Conservation (phyloP, 2,113 vertebrate genomes). For the Hippopotamus amphibius region DNA sequence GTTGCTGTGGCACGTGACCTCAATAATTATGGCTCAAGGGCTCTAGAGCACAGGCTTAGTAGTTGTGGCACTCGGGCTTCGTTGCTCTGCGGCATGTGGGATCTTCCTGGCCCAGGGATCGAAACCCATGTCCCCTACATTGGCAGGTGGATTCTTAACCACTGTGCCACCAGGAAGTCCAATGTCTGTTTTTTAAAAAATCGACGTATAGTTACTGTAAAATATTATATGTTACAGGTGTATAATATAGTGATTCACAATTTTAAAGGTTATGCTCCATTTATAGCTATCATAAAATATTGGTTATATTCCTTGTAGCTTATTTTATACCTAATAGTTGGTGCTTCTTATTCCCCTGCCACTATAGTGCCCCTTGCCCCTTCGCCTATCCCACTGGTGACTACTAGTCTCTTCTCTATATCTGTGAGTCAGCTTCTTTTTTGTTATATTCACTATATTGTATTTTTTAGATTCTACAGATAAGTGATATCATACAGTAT, state of each 20-base stretch:
- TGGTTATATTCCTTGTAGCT: not conserved
- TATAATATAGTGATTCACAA: not conserved
- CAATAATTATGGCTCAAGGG: too few species aligned
- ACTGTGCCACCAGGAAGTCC: too few species aligned
- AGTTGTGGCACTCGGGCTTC: too few species aligned
- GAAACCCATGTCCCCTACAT: too few species aligned
- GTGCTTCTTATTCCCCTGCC: not conserved
- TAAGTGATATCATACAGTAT: not conserved
- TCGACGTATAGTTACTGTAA: not conserved
- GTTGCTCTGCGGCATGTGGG: too few species aligned
- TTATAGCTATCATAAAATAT: not conserved
- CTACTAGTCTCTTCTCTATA: not conserved
- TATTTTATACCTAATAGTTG: not conserved
- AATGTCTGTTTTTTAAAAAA: too few species aligned
- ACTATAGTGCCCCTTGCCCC: not conserved
- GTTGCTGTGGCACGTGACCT: too few species aligned
- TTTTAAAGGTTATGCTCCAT: not conserved
- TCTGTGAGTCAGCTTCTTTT: not conserved
- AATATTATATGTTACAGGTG: not conserved
- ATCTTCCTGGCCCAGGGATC: too few species aligned
- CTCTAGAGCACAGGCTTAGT: too few species aligned
- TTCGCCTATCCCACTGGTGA: not conserved
- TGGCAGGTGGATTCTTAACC: too few species aligned
- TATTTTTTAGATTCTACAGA: not conserved
- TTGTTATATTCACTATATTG: not conserved